Percentiles rank a stretch among this genome's conserved stretches.
These are phyloP conservation scores for Heliconius charithonia DNA, from an alignment of 2,888 invertebrate genomes.

Conservation along the genomic window DNA sequence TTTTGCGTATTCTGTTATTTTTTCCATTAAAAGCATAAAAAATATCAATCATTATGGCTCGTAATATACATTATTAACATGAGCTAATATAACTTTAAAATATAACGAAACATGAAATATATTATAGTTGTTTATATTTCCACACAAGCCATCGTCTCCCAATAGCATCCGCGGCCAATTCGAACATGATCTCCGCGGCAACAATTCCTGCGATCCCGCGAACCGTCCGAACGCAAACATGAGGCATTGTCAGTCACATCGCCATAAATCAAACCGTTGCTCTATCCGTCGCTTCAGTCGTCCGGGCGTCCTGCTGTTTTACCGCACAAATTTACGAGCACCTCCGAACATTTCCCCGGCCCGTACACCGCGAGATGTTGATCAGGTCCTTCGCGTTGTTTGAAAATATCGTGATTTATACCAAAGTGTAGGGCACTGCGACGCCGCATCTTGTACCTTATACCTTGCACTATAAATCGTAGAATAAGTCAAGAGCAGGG, in stretches of 20 bases:
- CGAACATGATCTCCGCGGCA: slow-evolving; percentile 38
- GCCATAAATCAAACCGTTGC: slow-evolving; percentile 75
- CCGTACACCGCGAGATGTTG: slow-evolving; percentile 71
- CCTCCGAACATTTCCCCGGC: slow-evolving; percentile 68
- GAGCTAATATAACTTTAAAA: background rate
- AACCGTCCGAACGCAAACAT: slow-evolving; percentile 54
- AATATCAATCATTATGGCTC: background rate
- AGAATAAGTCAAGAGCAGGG: slow-evolving; percentile 14
- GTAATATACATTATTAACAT: background rate
- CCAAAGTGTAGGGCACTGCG: slow-evolving; percentile 56
- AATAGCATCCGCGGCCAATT: slow-evolving; percentile 29
- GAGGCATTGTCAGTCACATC: slow-evolving; percentile 59
- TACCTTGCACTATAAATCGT: slow-evolving; percentile 22
- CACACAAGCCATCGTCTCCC: slow-evolving; percentile 27
- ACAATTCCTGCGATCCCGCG: slow-evolving; percentile 47
- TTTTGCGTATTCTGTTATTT: background rate
- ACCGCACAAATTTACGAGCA: slow-evolving; percentile 82
- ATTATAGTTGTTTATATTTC: slow-evolving; percentile 22
- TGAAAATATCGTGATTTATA: slow-evolving; percentile 82
- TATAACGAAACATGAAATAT: background rate
- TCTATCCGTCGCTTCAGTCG: slow-evolving; percentile 77
- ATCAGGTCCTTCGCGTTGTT: slow-evolving; percentile 77
- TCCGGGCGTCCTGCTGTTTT: slow-evolving; percentile 77
- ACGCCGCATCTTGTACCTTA: slow-evolving; percentile 41
- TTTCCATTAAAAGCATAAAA: background rate